phyloP scores from a whole-genome alignment of 2,888 invertebrate species.

The Lomographa bimaculata region DNA sequence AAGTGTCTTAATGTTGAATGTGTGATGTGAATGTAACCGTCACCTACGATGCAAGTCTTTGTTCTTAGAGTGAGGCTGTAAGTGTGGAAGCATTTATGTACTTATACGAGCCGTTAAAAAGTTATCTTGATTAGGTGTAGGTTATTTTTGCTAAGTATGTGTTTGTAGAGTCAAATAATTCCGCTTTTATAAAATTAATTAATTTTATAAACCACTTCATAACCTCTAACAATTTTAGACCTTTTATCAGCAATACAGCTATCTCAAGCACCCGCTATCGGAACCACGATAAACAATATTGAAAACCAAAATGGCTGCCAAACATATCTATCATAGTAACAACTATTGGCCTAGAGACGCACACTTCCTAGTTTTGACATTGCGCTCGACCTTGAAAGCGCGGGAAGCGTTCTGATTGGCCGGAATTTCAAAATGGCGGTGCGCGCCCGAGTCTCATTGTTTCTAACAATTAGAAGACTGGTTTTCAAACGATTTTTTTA shows the following conservation, averaged over 20 bases:
- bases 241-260: conserved; percentile 36
- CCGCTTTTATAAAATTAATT: too few species aligned
- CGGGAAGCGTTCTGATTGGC: conserved; percentile 59
- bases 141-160: too few species aligned
- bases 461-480: conserved; percentile 74
- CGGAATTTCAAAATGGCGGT: conserved; percentile 67
- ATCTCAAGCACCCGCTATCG: conserved; percentile 26
- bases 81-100: too few species aligned
- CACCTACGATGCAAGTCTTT: too few species aligned
- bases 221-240: conserved; percentile 11
- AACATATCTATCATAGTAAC: conserved; percentile 68
- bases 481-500: conserved; percentile 58
- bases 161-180: too few species aligned
- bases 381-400: conserved; percentile 68
- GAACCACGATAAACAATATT: conserved; percentile 37
- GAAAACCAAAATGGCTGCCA: conserved; percentile 69
- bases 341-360: conserved; percentile 62
- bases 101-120: too few species aligned
- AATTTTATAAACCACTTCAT: conserved; percentile 13
- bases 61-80: too few species aligned
- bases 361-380: conserved; percentile 64
- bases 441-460: conserved; percentile 69
- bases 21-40: too few species aligned
- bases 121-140: too few species aligned
- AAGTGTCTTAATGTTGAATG: too few species aligned